Evolutionary conservation across 2,888 invertebrate species (phyloP).

Genomic region (Gymnocheta viridis): DNA sequence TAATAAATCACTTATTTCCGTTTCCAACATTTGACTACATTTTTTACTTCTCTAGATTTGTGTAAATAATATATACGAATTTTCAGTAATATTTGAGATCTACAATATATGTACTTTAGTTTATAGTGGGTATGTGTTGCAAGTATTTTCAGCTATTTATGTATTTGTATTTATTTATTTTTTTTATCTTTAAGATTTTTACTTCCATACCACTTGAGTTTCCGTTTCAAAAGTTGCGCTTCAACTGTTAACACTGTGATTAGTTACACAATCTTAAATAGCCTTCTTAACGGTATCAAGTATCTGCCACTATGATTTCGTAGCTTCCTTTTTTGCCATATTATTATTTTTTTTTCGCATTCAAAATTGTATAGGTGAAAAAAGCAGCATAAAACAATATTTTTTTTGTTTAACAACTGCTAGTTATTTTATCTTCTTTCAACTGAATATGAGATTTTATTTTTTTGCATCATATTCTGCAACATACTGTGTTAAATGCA

Average conservation of each 20-base stretch:
- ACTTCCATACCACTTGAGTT: constrained; percentile 69
- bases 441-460: constrained; percentile 22
- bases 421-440: constrained; percentile 47
- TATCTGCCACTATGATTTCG: constrained; percentile 52
- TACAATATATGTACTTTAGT: neutral
- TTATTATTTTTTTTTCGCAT: constrained; percentile 3
- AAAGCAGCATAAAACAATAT: constrained; percentile 27
- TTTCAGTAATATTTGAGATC: constrained; percentile 14
- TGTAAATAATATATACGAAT: constrained; percentile 5
- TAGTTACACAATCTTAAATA: constrained; percentile 70
- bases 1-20: constrained; percentile 68
- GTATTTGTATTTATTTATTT: too few relatives aligned
- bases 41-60: neutral
- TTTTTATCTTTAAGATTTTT: constrained; percentile 29
- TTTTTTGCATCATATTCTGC: constrained; percentile 39
- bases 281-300: constrained; percentile 64
- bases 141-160: constrained; percentile 24
- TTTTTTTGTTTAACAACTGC: constrained; percentile 33
- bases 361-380: constrained; percentile 32
- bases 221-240: constrained; percentile 69
- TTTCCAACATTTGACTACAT: constrained; percentile 23
- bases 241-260: constrained; percentile 68
- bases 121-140: neutral
- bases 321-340: neutral
- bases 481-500: constrained; percentile 38